Evolutionary conservation across 1,140 invertebrate species (phyloP).

Genomic region (Anadara kagoshimensis): DNA sequence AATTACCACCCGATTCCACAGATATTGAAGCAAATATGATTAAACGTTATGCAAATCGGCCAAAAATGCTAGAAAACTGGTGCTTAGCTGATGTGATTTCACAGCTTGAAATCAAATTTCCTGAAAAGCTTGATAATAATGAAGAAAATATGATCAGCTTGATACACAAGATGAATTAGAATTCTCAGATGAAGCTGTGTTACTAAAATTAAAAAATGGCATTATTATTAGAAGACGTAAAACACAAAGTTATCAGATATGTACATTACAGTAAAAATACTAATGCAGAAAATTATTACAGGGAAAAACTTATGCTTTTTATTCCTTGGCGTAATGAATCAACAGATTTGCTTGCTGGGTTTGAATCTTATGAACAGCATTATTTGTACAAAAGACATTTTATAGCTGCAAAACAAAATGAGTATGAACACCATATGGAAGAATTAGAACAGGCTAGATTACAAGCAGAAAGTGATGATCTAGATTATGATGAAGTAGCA

Average conservation of each 20-base stretch:
- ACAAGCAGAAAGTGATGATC: constrained; percentile 10
- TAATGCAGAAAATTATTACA: constrained; percentile 35
- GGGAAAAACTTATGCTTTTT: constrained; percentile 34
- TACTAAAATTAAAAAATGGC: constrained; percentile 29
- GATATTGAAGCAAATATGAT: constrained; percentile 34
- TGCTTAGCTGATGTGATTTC: constrained; percentile 40
- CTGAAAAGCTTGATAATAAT: constrained; percentile 5
- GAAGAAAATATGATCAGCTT: constrained; percentile 19
- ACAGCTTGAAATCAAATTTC: constrained; percentile 33
- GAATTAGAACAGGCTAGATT: constrained; percentile 21
- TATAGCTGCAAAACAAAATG: background rate
- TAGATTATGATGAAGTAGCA: constrained; percentile 25
- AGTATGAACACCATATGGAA: constrained; percentile 21
- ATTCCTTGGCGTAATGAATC: constrained; percentile 37
- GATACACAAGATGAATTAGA: constrained; percentile 6
- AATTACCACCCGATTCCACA: constrained; percentile 24
- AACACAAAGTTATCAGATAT: constrained; percentile 34
- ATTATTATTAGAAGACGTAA: constrained; percentile 33
- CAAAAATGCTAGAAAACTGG: constrained; percentile 23
- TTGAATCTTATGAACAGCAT: constrained; percentile 7
- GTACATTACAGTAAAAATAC: constrained; percentile 18
- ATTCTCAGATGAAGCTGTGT: background rate
- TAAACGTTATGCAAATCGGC: constrained; percentile 31
- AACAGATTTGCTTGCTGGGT: background rate
- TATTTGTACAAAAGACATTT: background rate